Conservation (phyloP, 2,888 invertebrate genomes). For the Eupithecia subumbrata region DNA sequence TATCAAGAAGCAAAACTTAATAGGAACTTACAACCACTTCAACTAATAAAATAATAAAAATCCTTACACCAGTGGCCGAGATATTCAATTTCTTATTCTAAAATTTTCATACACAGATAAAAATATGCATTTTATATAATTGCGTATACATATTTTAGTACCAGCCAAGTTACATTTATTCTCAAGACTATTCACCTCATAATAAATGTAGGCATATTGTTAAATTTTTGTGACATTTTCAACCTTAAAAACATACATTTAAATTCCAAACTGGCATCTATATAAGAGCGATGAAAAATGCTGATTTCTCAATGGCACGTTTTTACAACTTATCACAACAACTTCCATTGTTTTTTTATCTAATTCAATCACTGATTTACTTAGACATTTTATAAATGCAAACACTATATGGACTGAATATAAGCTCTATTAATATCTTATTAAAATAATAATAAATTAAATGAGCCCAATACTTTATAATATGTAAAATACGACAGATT, state of each 20-base stretch:
- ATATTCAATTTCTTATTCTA: slow-evolving; percentile 51
- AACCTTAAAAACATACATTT: neutral
- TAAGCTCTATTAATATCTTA: slow-evolving; percentile 40
- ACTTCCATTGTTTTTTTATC: slow-evolving; percentile 21
- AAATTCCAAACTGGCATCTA: neutral
- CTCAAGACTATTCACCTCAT: neutral
- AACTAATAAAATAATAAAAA: slow-evolving; percentile 53
- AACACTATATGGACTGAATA: slow-evolving; percentile 42
- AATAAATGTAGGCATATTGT: neutral
- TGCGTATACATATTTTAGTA: slow-evolving; percentile 38
- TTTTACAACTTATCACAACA: slow-evolving; percentile 32
- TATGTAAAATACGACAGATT: slow-evolving; percentile 21
- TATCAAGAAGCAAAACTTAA: slow-evolving; percentile 53
- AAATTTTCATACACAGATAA: slow-evolving; percentile 42
- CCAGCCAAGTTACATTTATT: slow-evolving; percentile 17
- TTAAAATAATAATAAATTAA: slow-evolving; percentile 31
- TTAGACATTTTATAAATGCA: slow-evolving; percentile 43
- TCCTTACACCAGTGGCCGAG: slow-evolving; percentile 60
- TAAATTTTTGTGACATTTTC: neutral
- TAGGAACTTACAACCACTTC: slow-evolving; percentile 80
- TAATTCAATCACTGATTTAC: slow-evolving; percentile 26
- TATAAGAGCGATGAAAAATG: slow-evolving; percentile 6
- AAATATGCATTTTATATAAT: slow-evolving; percentile 34
- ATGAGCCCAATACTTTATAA: slow-evolving; percentile 28
- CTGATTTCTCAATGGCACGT: slow-evolving; percentile 32